Percentiles rank a stretch among this genome's conserved stretches.
phyloP scores from a whole-genome alignment of 1,140 invertebrate genomes.

The Dinoponera quadriceps region DNA sequence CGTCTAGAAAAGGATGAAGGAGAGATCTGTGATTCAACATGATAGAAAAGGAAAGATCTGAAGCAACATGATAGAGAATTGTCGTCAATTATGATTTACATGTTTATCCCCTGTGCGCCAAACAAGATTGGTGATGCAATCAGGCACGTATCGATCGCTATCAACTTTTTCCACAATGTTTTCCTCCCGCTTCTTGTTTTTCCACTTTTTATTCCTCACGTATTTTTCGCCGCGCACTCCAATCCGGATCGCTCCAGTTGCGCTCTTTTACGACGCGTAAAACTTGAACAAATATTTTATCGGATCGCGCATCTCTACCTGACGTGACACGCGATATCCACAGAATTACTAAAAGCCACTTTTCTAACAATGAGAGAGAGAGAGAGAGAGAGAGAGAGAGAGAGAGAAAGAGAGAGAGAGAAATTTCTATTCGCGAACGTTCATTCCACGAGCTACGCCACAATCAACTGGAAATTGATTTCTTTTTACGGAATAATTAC shows the following conservation, averaged over 20 bases:
- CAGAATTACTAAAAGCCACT: background rate
- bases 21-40: too few species aligned
- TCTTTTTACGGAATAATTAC: background rate
- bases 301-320: slow-evolving; percentile 20
- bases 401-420: background rate
- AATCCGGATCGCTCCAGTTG: slow-evolving; percentile 27
- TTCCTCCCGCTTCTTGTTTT: background rate
- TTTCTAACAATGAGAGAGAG: background rate
- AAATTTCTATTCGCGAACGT: background rate
- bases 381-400: background rate
- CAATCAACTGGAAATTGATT: background rate
- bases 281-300: slow-evolving; percentile 54
- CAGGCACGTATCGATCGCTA: background rate
- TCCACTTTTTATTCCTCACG: background rate
- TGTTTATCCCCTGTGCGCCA: too few species aligned
- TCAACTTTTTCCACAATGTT: background rate
- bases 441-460: background rate
- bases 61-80: background rate
- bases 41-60: too few species aligned
- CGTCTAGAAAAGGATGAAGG: too few species aligned
- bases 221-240: background rate
- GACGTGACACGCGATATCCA: slow-evolving; percentile 16
- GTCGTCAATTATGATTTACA: background rate
- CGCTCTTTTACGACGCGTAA: slow-evolving; percentile 43
- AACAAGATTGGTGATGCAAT: background rate